A percentile compares a stretch with the other conserved stretches of the same genome.
phyloP scores from a whole-genome alignment of 2,797 vertebrate species.

The Hipposideros larvatus region DNA sequence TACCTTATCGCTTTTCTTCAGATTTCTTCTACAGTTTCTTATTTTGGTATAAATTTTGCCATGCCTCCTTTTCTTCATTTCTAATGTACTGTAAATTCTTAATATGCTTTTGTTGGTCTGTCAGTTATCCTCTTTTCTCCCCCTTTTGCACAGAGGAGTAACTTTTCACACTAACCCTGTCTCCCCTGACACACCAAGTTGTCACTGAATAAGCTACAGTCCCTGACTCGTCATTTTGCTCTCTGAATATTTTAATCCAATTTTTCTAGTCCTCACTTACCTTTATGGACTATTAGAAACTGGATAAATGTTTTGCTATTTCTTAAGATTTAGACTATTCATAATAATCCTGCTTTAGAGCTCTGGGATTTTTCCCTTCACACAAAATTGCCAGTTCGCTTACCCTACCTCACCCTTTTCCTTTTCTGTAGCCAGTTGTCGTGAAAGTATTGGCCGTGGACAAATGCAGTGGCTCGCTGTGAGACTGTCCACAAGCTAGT shows the following conservation, averaged over 20 bases:
- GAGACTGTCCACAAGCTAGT: neutral
- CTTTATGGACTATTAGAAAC: neutral
- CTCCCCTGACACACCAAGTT: neutral
- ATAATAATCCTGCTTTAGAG: neutral
- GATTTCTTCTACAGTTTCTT: neutral
- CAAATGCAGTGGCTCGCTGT: neutral
- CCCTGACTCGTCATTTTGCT: neutral
- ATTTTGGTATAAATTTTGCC: neutral
- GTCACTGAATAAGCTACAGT: neutral
- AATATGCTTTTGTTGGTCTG: accelerated
- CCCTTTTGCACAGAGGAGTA: neutral
- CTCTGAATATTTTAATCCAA: neutral
- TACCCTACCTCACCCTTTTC: neutral
- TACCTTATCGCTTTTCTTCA: neutral
- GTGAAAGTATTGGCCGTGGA: neutral
- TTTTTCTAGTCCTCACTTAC: neutral
- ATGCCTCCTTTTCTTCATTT: neutral
- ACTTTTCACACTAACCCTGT: neutral
- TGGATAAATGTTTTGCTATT: neutral
- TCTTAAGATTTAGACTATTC: neutral
- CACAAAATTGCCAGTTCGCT: neutral
- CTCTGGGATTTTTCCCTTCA: neutral
- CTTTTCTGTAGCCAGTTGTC: neutral
- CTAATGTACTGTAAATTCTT: neutral
- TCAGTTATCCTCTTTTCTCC: neutral